Evolutionary conservation across 2,113 vertebrate genomes (phyloP).

Genomic region (Ptychochromis oligacanthus): DNA sequence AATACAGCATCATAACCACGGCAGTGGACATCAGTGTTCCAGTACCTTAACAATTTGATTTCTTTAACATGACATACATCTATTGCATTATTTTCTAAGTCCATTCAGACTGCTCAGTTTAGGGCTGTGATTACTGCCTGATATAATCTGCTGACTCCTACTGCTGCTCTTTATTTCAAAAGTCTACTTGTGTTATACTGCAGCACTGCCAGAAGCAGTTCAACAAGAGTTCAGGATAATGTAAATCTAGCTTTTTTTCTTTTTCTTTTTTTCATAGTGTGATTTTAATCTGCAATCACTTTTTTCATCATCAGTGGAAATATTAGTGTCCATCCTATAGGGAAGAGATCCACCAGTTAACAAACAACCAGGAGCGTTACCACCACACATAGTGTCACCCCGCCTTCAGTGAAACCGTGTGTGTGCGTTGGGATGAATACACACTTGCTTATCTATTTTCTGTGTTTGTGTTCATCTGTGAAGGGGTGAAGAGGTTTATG

Average conservation of each 20-base stretch:
- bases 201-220: constrained; percentile 48
- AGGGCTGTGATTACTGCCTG: constrained; percentile 20
- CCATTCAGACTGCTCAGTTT: constrained; percentile 19
- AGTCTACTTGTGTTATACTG: constrained; percentile 41
- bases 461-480: constrained; percentile 16
- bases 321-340: background rate
- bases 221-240: constrained; percentile 59
- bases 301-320: constrained; percentile 16
- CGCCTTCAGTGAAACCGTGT: constrained; percentile 20
- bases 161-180: constrained; percentile 34
- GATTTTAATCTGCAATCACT: constrained; percentile 26
- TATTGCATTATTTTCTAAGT: constrained; percentile 35
- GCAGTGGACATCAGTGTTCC: background rate
- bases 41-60: background rate
- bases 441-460: constrained; percentile 17
- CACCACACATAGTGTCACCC: constrained; percentile 1
- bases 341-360: constrained; percentile 32
- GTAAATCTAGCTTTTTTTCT: background rate
- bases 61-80: background rate
- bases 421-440: constrained; percentile 13
- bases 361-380: constrained; percentile 23
- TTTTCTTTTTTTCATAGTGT: background rate
- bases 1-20: background rate
- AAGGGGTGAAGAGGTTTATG: constrained; percentile 48
- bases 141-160: constrained; percentile 35